Evolutionary conservation across 2,888 invertebrate genomes (phyloP), one percentile per base, ranked within the genome.

Genomic region (Limnephilus marmoratus): DNA sequence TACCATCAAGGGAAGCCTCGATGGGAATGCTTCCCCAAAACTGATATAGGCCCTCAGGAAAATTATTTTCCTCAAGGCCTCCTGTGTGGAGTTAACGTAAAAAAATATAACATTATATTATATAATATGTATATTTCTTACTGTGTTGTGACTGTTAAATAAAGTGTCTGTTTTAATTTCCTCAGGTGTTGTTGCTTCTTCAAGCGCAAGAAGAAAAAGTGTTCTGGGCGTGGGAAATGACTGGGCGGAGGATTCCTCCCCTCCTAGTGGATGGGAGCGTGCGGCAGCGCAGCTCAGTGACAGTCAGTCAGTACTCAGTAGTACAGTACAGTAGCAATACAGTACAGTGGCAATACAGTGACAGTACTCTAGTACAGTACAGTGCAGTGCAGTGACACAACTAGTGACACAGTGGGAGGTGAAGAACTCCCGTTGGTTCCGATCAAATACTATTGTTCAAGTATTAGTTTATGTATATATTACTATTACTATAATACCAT

Each of bases 201-300:
- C 97, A 99, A 99, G 96, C 98, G 99, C 96, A 99, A 99, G 98
- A 99, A 99, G 98, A 99, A 99, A 98, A 99, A 99, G 97, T 98
- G 96, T 94, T 96, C 98, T 95, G 97, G 97, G 94, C 97, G 98
- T 95, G 98, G 98, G 96, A 98, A 98, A 97, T 98, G 98, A 98
- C 98, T 98, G 97, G 97, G 97, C 95, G 96, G 96, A 95, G 86
- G 37, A 34, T 83, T 83, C 83, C 83, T 83, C 37, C 83, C 83
- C 83, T 83, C 83, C 83, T 83, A 83, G 83, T 34, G 83, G 83
- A 31, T 24, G 37, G 37, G 83, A 41, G 37, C 37, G 29, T 90
- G 37, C 68, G 24, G 68, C 68, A 68, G 68, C 68, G 68, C 80
- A 81, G 29, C 41, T 45, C 49, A 53, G 89, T 89, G 89, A 34